These are phyloP conservation scores for Brachionus calyciflorus DNA, from an alignment of 1,140 invertebrate genomes.

Conservation along the genomic window DNA sequence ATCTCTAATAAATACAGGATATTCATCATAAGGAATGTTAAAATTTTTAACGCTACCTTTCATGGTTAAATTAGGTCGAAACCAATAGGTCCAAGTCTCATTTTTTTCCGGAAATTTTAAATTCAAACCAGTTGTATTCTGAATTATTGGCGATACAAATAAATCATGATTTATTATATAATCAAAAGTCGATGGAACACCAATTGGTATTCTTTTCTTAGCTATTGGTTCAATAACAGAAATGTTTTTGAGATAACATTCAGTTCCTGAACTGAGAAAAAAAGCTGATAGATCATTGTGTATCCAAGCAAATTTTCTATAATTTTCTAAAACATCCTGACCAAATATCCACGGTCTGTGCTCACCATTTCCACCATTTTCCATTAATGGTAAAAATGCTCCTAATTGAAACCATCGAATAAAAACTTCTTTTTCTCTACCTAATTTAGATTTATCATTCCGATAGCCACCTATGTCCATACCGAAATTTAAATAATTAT, in stretches of 20 bases:
- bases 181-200: conserved; percentile 17
- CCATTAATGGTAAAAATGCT: conserved; percentile 36
- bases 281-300: neutral
- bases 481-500: conserved; percentile 32
- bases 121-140: neutral
- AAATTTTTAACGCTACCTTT: neutral
- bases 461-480: conserved; percentile 36
- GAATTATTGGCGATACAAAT: neutral
- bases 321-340: neutral
- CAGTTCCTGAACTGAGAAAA: conserved; percentile 4
- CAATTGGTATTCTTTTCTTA: neutral
- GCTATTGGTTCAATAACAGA: conserved; percentile 38
- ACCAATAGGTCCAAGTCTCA: conserved; percentile 35
- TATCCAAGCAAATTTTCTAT: conserved; percentile 24
- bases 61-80: neutral
- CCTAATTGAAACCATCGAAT: conserved; percentile 27
- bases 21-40: neutral
- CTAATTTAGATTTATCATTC: neutral
- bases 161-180: neutral
- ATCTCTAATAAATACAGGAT: conserved; percentile 19
- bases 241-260: neutral
- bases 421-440: conserved; percentile 22
- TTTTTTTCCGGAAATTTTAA: neutral
- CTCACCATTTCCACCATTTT: conserved; percentile 42
- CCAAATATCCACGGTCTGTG: conserved; percentile 42